Base-by-base conservation (phyloP, 2,888 invertebrate species). In the Nomada flava region DNA sequence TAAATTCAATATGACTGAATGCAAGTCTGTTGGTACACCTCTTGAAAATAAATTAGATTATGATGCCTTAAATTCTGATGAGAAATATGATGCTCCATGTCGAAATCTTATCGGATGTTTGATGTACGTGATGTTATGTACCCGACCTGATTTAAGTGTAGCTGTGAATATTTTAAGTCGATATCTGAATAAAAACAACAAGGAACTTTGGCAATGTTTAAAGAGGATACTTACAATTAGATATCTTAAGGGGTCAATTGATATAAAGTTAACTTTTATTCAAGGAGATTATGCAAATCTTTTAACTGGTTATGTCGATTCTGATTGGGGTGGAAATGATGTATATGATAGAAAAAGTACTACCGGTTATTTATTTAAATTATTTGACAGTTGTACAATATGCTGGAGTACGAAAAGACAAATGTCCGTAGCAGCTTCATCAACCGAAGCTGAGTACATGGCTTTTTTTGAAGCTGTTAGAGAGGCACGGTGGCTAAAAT, bases 401-500 rank as follows among this genome's bases (percentile, higher is more conserved):
- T 78, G 80, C 18, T 89, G 88, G 87, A 84, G 76, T 83, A 86
- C 86, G 44, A 87, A 75, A 63, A 84, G 70, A 68, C 68, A 36
- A 36, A 36, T 18, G 50, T 50, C 50, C 5, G 50, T 50, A 50
- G 50, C 18, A 18, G 50, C 50, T 50, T 50, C 50, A n/a, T 60
- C 15, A 36, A 36, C 36, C 15, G 60, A 60, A 42, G 36, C 60
- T 36, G n/a, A 60, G 5, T 83, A 88, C 68, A 83, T 86, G 86
- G 88, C 89, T 23, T 84, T 89, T 11, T 90, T 81, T 83, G 90
- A 90, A 84, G 89, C 75, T 84, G 89, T 91, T 11, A 88, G 71
- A 74, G 92, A 92, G 82, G 90, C 91, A 5, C 64, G 91, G 18
- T 92, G 89, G 90, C 75, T 92, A 50, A 91, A 89, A 80, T 89